Evolutionary conservation across 1,140 invertebrate genomes (phyloP).

Genomic region (Magallana angulata): DNA sequence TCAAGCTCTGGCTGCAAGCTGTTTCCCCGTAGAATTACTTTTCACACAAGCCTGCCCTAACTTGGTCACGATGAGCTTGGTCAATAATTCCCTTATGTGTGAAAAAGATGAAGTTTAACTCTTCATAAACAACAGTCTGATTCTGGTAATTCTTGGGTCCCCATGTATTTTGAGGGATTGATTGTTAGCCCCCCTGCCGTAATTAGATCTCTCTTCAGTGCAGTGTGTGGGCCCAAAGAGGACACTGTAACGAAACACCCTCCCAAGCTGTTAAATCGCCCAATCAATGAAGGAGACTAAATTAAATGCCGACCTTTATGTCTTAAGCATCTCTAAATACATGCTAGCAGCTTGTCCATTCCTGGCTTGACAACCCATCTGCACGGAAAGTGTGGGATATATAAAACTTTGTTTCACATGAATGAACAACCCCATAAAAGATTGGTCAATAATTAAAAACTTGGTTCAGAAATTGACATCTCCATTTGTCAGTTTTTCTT

Average conservation of each 20-base stretch:
- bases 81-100: background rate
- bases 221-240: background rate
- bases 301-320: background rate
- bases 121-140: background rate
- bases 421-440: too few species aligned
- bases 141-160: background rate
- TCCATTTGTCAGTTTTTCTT: too few species aligned
- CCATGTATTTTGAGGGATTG: background rate
- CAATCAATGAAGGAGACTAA: constrained; percentile 5
- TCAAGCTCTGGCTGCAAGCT: background rate
- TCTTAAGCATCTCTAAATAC: too few species aligned
- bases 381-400: too few species aligned
- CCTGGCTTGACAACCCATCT: too few species aligned
- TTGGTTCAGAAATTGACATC: too few species aligned
- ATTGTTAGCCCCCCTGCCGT: background rate
- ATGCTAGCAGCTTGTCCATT: too few species aligned
- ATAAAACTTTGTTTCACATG: too few species aligned
- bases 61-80: background rate
- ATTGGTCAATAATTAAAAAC: too few species aligned
- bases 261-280: background rate
- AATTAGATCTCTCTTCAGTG: background rate
- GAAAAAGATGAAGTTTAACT: background rate
- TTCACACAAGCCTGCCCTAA: background rate
- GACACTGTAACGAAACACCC: background rate
- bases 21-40: constrained; percentile 18